These are phyloP conservation scores for Macropodus opercularis DNA, from an alignment of 2,797 vertebrate genomes.

Conservation along the genomic window DNA sequence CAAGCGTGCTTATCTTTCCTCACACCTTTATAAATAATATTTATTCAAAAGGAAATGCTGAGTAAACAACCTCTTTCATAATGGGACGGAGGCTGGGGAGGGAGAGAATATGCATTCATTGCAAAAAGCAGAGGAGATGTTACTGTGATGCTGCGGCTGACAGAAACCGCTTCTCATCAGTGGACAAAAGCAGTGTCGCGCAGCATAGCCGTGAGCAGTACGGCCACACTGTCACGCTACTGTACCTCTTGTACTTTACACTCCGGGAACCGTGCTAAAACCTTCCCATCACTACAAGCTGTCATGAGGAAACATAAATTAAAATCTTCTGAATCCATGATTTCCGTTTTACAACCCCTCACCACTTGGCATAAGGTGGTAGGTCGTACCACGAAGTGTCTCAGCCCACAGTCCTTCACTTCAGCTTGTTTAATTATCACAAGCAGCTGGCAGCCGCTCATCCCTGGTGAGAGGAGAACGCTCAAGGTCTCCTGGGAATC, in stretches of 20 bases:
- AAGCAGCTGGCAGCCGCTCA: constrained; percentile 38
- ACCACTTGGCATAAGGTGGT: not conserved
- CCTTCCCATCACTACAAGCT: not conserved
- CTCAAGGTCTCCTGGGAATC: constrained; percentile 40
- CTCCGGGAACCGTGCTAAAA: too few species aligned
- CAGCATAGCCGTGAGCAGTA: constrained; percentile 39
- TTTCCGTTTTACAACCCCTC: not conserved
- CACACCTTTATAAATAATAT: constrained; percentile 57
- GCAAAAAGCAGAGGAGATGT: constrained; percentile 63
- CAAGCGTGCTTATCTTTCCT: constrained; percentile 61
- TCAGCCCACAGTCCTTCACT: constrained; percentile 24
- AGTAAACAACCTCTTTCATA: constrained; percentile 66
- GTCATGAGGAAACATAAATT: constrained; percentile 16
- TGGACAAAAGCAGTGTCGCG: constrained; percentile 55
- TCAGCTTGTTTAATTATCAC: constrained; percentile 55
- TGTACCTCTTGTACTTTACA: too few species aligned
- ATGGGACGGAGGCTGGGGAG: constrained; percentile 37
- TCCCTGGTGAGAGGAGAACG: constrained; percentile 20
- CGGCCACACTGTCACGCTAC: too few species aligned
- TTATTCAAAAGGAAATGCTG: constrained; percentile 70
- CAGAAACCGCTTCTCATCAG: constrained; percentile 68
- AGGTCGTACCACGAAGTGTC: constrained; percentile 7
- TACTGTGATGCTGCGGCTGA: constrained; percentile 63
- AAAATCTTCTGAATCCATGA: not conserved
- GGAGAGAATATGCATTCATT: constrained; percentile 67